Evolutionary conservation across 2,797 vertebrate species (phyloP).

Genomic region (Meriones psammophilus): DNA sequence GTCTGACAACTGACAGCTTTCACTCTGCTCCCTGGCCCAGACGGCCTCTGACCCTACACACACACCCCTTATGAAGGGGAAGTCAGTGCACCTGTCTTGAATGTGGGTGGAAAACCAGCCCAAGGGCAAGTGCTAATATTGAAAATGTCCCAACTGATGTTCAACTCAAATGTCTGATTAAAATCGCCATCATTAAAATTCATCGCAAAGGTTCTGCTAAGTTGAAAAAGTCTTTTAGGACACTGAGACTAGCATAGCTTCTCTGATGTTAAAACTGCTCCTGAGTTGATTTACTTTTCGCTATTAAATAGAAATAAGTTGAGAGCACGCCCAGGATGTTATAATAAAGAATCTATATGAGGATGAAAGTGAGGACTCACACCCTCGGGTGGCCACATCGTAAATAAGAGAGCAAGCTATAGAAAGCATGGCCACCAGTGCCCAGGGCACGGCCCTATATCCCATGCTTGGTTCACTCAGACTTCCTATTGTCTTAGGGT

Average conservation of each 20-base stretch:
- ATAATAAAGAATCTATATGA: not conserved
- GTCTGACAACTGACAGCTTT: not conserved
- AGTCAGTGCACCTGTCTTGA: not conserved
- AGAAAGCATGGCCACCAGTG: not conserved
- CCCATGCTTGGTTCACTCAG: not conserved
- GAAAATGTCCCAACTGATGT: not conserved
- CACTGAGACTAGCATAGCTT: too few relatives aligned
- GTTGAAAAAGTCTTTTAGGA: not conserved
- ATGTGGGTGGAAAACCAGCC: not conserved
- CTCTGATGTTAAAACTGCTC: not conserved
- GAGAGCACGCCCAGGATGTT: not conserved
- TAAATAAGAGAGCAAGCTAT: not conserved
- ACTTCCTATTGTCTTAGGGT: not conserved
- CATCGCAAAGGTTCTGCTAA: not conserved
- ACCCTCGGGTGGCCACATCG: not conserved
- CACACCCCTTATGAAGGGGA: too few relatives aligned
- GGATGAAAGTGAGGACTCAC: not conserved
- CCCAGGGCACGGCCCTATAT: not conserved
- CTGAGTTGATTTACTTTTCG: not conserved
- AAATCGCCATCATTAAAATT: not conserved
- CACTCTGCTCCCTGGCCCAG: not conserved
- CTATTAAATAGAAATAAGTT: not conserved
- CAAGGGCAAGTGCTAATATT: not conserved
- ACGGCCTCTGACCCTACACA: not conserved
- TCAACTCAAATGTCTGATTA: not conserved